Evolutionary conservation across 2,797 vertebrate species (phyloP).

Genomic region (Chelidonichthys spinosus): DNA sequence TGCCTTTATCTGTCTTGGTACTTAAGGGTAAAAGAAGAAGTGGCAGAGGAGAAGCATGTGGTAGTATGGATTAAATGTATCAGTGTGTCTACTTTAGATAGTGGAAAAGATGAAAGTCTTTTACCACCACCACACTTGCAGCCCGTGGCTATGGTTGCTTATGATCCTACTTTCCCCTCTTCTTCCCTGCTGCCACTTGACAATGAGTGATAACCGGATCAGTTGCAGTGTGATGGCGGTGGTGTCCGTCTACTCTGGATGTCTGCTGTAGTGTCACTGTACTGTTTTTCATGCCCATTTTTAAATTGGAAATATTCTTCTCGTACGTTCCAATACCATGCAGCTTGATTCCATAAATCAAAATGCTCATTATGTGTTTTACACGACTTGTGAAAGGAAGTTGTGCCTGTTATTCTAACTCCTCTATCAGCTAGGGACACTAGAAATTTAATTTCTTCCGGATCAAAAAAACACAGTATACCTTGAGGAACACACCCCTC

Average conservation of each 20-base stretch:
- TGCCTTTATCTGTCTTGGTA: conserved; percentile 63
- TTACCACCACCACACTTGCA: conserved; percentile 34
- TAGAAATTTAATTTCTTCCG: background rate
- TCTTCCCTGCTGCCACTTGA: conserved; percentile 36
- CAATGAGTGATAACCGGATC: conserved; percentile 35
- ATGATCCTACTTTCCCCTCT: conserved; percentile 29
- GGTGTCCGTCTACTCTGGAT: conserved; percentile 29
- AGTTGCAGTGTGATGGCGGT: background rate
- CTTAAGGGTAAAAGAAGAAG: conserved; percentile 49
- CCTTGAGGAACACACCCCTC: conserved; percentile 7
- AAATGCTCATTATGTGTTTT: background rate
- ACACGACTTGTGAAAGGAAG: background rate
- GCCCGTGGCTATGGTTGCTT: conserved; percentile 38
- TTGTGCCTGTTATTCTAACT: background rate
- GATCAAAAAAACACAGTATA: conserved; percentile 47
- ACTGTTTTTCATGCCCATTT: conserved; percentile 14
- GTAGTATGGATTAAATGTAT: conserved; percentile 63
- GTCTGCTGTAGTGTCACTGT: conserved; percentile 14
- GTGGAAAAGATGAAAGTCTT: conserved; percentile 59
- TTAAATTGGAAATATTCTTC: conserved; percentile 20
- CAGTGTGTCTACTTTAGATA: conserved; percentile 57
- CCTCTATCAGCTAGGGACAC: conserved; percentile 18
- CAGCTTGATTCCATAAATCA: background rate
- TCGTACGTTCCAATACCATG: background rate
- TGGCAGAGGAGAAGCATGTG: conserved; percentile 45